phyloP scores from a whole-genome alignment of 2,888 invertebrate species.

The Lathronympha strigana region DNA sequence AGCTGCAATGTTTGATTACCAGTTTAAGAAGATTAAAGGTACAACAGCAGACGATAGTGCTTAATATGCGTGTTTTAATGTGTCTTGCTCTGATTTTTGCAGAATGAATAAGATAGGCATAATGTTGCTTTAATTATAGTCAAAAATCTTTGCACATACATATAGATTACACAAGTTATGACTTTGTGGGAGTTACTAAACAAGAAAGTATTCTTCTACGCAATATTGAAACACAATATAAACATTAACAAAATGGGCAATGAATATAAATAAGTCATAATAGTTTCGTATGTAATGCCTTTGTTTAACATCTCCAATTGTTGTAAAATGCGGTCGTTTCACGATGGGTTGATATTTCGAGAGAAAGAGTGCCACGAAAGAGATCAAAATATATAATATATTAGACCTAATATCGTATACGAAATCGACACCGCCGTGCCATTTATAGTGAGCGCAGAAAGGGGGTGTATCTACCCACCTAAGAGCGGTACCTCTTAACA shows the following conservation, averaged over 20 bases:
- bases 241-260: background rate
- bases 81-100: constrained; percentile 6
- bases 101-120: background rate
- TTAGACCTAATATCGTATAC: too few species aligned
- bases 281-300: background rate
- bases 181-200: background rate
- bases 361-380: too few species aligned
- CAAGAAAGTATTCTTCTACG: background rate
- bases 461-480: too few species aligned
- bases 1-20: background rate
- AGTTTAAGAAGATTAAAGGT: background rate
- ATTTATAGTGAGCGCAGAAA: too few species aligned
- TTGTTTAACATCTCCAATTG: background rate
- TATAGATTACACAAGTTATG: constrained; percentile 7
- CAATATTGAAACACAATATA: background rate
- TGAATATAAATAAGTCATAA: constrained; percentile 10
- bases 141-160: background rate
- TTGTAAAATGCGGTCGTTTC: background rate
- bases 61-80: background rate
- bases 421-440: too few species aligned
- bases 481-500: too few species aligned
- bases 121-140: constrained; percentile 1
- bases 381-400: too few species aligned
- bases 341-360: too few species aligned
- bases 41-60: background rate